Evolutionary conservation across 2,797 vertebrate genomes (phyloP).

Genomic region (Distichodus sexfasciatus): DNA sequence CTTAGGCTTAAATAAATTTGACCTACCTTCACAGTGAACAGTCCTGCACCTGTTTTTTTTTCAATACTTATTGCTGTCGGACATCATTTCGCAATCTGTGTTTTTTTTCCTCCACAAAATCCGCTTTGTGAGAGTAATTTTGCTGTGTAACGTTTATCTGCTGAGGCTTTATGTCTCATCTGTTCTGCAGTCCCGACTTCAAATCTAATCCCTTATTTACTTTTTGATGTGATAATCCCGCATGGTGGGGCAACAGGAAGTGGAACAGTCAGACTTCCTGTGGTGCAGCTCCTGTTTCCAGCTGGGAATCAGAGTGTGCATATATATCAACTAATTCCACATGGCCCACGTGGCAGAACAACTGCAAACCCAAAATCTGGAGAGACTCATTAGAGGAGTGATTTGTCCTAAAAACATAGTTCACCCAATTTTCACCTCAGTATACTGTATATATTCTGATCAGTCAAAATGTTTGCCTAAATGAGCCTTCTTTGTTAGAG

Average conservation of each 20-base stretch:
- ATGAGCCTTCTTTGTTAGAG: too few species aligned
- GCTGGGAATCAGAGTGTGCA: slow-evolving; percentile 34
- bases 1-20: background rate
- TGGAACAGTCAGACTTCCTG: slow-evolving; percentile 14
- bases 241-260: slow-evolving; percentile 34
- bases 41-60: background rate
- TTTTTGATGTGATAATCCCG: slow-evolving; percentile 44
- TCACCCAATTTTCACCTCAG: too few species aligned
- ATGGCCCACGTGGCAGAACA: background rate
- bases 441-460: too few species aligned
- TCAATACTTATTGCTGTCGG: slow-evolving; percentile 18
- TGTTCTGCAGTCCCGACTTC: slow-evolving; percentile 1
- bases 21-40: background rate
- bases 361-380: background rate
- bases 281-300: slow-evolving; percentile 49
- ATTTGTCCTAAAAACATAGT: too few species aligned
- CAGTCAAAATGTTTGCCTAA: too few species aligned
- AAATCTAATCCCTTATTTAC: slow-evolving; percentile 48
- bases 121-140: slow-evolving; percentile 6
- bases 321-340: slow-evolving; percentile 22
- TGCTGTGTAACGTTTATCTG: slow-evolving; percentile 23
- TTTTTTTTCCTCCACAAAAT: slow-evolving; percentile 26
- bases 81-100: slow-evolving; percentile 13
- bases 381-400: too few species aligned
- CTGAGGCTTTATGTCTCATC: background rate